Evolutionary conservation across 2,888 invertebrate genomes (phyloP).

Genomic region (Dorcus parallelipipedus): DNA sequence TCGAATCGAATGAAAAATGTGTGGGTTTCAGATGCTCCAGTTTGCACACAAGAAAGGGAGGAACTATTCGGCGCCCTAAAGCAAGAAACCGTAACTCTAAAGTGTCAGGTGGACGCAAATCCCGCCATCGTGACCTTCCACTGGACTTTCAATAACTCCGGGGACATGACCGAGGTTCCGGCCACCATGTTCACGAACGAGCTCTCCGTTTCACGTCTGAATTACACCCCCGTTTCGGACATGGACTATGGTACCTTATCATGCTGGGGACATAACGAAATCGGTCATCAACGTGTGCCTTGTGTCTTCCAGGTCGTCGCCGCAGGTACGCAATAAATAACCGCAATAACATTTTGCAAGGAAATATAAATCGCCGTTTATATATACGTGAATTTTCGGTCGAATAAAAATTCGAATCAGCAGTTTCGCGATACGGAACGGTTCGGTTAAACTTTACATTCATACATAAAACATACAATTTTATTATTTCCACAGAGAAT

Average conservation of each 20-base stretch:
- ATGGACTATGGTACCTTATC: slow-evolving; percentile 87
- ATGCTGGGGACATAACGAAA: slow-evolving; percentile 81
- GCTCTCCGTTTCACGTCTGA: slow-evolving; percentile 68
- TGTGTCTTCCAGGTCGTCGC: slow-evolving; percentile 84
- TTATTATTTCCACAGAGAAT: too few relatives aligned
- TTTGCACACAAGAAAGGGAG: slow-evolving; percentile 73
- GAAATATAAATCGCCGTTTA: too few relatives aligned
- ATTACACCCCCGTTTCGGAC: slow-evolving; percentile 83
- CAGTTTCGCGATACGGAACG: slow-evolving; percentile 6
- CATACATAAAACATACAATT: slow-evolving; percentile 9
- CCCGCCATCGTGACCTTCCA: slow-evolving; percentile 82
- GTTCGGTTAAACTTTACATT: slow-evolving; percentile 10
- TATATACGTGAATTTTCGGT: slow-evolving; percentile 3
- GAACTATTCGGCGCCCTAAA: slow-evolving; percentile 83
- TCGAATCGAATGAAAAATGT: too few relatives aligned
- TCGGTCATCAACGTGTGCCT: slow-evolving; percentile 79
- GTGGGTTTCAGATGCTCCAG: slow-evolving; percentile 62
- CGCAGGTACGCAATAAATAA: slow-evolving; percentile 58
- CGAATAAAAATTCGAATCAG: slow-evolving; percentile 15
- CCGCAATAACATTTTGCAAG: too few relatives aligned
- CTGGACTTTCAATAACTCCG: slow-evolving; percentile 92
- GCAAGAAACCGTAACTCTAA: slow-evolving; percentile 80
- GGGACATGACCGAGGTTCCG: slow-evolving; percentile 77
- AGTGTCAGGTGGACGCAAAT: slow-evolving; percentile 85
- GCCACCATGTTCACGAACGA: slow-evolving; percentile 64